These are phyloP conservation scores for Elysia chlorotica DNA, from an alignment of 1,140 invertebrate genomes.

Conservation along the genomic window DNA sequence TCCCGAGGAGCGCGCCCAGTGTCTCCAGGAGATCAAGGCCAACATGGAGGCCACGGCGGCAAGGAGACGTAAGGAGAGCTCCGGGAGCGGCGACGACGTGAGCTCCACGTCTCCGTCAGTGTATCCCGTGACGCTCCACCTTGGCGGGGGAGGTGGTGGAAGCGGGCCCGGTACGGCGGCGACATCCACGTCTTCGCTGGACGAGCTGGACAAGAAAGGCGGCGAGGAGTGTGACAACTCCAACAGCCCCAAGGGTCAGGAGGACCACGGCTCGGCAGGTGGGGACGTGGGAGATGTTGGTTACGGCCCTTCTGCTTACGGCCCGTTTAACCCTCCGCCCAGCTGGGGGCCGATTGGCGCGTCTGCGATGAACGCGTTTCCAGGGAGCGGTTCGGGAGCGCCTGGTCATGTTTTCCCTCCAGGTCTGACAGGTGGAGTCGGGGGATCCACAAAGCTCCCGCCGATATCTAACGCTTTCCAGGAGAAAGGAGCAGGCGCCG, in stretches of 20 bases:
- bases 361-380: no score
- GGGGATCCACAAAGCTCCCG: not conserved
- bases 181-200: no score
- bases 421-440: not conserved
- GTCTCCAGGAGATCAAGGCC: slow-evolving; percentile 17
- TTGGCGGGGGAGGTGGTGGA: no score
- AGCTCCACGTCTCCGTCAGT: slow-evolving; percentile 1
- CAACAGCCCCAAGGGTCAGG: not conserved
- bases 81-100: slow-evolving; percentile 1
- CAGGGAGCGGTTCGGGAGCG: no score
- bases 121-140: not conserved
- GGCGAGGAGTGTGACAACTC: no score
- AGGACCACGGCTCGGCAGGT: not conserved
- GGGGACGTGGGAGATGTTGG: no score
- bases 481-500: not conserved
- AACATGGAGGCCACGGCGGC: not conserved
- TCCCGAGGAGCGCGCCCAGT: slow-evolving; percentile 27
- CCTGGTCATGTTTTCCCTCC: not conserved
- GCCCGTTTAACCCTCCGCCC: slow-evolving; percentile 15
- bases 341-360: slow-evolving; percentile 2
- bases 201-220: no score
- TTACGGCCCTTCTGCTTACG: slow-evolving; percentile 16
- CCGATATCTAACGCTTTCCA: not conserved
- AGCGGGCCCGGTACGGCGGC: no score
- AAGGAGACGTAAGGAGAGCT: not conserved